Base-by-base conservation (phyloP, 2,113 vertebrate species). In the Sinocyclocheilus grahami region DNA sequence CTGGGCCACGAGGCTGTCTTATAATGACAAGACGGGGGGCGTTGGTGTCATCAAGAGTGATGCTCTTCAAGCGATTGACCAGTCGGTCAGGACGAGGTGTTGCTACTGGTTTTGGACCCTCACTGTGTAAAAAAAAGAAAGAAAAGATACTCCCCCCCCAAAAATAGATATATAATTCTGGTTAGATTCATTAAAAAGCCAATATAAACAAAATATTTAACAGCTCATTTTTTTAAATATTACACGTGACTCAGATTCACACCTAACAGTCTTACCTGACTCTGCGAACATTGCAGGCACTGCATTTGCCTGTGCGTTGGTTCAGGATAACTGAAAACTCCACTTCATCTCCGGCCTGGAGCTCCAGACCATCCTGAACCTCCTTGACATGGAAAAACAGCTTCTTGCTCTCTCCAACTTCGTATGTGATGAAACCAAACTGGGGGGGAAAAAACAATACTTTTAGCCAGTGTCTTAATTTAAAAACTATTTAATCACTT, bases 331-430 rank as follows among this genome's bases (percentile, higher is more conserved):
- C 98, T 0, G 98, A 97, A 93, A 99, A 99, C 91, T 99, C 98
- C 91, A 99, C 98, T 90, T 99, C 98, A 86, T 99, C 98, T 86
- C 97, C 97, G 37, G 97, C 94, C 94, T 99, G 97, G 12, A 99
- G 97, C 93, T 99, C 98, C 91, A 99, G 94, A 89, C 97, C 97
- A 87, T 99, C 98, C 90, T 98, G 97, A 84, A 99, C 98, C 94
- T 99, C 98, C 93, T 99, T 99, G 86, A 99, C 97, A 30, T 98
- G 98, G 95, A 99, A 99, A 95, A 99, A 99, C 90, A 99, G 96
- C 94, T 98, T 99, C 96, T 99, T 99, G 95, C 98, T 97, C 88
- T 99, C 98, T 78, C 97, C 97, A 72, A 99, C 98, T 95, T 99
- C 97, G 78, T 99, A 99, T 69, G 98, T 99, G 93, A 99, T 99